These are phyloP conservation scores for Nycticryphes semicollaris DNA, from an alignment of 2,113 vertebrate genomes.

Conservation along the genomic window DNA sequence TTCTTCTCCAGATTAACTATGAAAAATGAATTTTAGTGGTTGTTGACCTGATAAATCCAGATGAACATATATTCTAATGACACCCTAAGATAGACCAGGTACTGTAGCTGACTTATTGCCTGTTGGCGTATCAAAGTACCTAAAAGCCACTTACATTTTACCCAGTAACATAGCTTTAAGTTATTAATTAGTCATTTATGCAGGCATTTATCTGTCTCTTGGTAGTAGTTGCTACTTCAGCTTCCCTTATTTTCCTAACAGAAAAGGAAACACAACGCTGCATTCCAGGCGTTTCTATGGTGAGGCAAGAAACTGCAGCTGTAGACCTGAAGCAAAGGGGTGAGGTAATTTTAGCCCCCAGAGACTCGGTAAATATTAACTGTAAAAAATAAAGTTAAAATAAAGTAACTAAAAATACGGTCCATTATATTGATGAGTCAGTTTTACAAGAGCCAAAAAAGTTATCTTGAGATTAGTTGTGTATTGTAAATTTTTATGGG, in stretches of 20 bases:
- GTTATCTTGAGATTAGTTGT: conserved; percentile 72
- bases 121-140: conserved; percentile 14
- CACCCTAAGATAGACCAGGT: background rate
- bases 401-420: conserved; percentile 54
- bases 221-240: conserved; percentile 74
- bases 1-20: background rate
- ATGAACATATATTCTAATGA: conserved; percentile 28
- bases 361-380: conserved; percentile 97
- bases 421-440: conserved; percentile 70
- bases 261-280: conserved; percentile 88
- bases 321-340: conserved; percentile 81
- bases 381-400: conserved; percentile 89
- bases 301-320: conserved; percentile 94
- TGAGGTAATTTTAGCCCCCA: conserved; percentile 92
- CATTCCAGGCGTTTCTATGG: conserved; percentile 92
- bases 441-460: conserved; percentile 60
- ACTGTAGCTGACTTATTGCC: background rate
- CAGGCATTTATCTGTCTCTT: conserved; percentile 71
- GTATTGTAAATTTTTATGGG: conserved; percentile 62
- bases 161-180: conserved; percentile 34
- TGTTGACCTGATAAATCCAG: conserved; percentile 53
- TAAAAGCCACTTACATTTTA: conserved; percentile 50
- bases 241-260: conserved; percentile 84
- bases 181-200: conserved; percentile 69
- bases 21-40: conserved; percentile 58